A percentile compares a stretch with the other conserved stretches of the same genome.
These are phyloP conservation scores for Epiperipatus broadwayi DNA, from an alignment of 2,888 invertebrate species.

Conservation along the genomic window DNA sequence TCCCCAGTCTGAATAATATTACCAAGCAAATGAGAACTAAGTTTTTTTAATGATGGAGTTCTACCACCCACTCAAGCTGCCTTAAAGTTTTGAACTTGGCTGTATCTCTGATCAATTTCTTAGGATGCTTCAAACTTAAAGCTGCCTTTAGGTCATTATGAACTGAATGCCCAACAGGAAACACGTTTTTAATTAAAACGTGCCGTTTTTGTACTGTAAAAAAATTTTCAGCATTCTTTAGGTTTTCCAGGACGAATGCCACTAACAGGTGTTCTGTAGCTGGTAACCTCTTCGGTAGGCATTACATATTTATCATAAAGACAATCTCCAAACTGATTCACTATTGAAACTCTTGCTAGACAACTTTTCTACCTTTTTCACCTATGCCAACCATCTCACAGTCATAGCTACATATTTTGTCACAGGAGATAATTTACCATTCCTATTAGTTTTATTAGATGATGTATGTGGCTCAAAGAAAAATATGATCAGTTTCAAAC, in stretches of 20 bases:
- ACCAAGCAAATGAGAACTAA: constrained; percentile 51
- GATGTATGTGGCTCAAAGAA: no score
- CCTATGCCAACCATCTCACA: constrained; percentile 92
- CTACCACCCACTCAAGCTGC: constrained; percentile 45
- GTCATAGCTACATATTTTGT: constrained; percentile 57
- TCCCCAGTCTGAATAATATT: constrained; percentile 64
- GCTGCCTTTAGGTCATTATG: constrained; percentile 61
- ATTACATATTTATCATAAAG: constrained; percentile 68
- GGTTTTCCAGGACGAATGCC: constrained; percentile 62
- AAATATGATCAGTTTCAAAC: no score
- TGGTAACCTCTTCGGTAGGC: constrained; percentile 47
- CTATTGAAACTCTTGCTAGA: constrained; percentile 68
- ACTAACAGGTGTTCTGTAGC: constrained; percentile 66
- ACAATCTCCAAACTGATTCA: constrained; percentile 58
- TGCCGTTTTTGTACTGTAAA: no score
- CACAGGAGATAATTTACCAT: no score
- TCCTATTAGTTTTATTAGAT: no score
- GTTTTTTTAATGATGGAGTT: constrained; percentile 59
- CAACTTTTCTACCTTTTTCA: constrained; percentile 50
- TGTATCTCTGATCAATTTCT: constrained; percentile 54
- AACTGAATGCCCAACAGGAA: constrained; percentile 68
- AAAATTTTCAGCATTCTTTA: no score
- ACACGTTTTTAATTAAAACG: constrained; percentile 46
- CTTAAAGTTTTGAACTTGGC: constrained; percentile 49
- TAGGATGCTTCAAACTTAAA: constrained; percentile 62